phyloP scores from a whole-genome alignment of 2,113 vertebrate genomes.

The Platichthys flesus region DNA sequence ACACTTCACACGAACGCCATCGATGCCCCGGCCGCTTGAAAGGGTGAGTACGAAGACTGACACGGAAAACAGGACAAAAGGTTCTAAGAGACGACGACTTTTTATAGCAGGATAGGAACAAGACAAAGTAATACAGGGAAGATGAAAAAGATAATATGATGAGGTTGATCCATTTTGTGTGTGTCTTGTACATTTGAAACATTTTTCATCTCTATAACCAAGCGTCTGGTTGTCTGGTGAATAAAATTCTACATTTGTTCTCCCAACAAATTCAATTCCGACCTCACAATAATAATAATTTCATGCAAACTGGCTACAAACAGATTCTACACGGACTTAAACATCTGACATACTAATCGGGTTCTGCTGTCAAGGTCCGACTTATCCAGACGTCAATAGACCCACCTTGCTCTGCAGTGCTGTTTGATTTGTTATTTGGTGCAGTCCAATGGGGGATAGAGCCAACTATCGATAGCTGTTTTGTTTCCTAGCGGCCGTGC shows the following conservation, averaged over 20 bases:
- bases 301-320: constrained; percentile 20
- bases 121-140: not conserved
- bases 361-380: constrained; percentile 47
- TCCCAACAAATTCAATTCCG: constrained; percentile 5
- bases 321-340: constrained; percentile 28
- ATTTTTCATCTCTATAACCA: not conserved
- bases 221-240: too few relatives aligned
- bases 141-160: not conserved
- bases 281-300: constrained; percentile 16
- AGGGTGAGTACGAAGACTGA: constrained; percentile 62
- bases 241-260: not conserved
- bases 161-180: not conserved
- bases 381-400: constrained; percentile 66
- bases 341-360: constrained; percentile 54
- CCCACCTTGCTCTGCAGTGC: constrained; percentile 66
- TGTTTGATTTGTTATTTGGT: constrained; percentile 72
- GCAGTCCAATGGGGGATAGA: constrained; percentile 56
- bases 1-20: constrained; percentile 50
- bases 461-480: constrained; percentile 51
- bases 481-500: constrained; percentile 33
- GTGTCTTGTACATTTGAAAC: not conserved
- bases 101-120: not conserved
- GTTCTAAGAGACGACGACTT: not conserved
- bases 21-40: not conserved
- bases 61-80: not conserved